Evolutionary conservation across 1,140 invertebrate genomes (phyloP), one percentile per base, ranked within the genome.

Genomic region (Homalodisca vitripennis): DNA sequence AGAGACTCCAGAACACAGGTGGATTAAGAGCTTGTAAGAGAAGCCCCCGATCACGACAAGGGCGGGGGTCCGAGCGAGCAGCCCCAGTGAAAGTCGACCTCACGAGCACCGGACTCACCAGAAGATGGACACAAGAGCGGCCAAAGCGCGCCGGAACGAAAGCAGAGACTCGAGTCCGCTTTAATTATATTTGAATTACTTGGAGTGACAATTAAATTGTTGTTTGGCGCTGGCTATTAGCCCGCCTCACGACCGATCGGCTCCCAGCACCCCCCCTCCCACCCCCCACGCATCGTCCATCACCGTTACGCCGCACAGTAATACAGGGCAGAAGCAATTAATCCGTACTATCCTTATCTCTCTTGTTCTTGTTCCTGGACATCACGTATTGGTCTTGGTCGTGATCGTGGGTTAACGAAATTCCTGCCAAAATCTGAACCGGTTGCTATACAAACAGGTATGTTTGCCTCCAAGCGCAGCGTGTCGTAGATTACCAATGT

Each of bases 141-240:
- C 34, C 17, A 17, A n/a, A n/a, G n/a, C n/a, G n/a, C n/a, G n/a
- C n/a, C n/a, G n/a, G n/a, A n/a, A n/a, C n/a, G n/a, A n/a, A n/a
- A n/a, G n/a, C n/a, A n/a, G n/a, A n/a, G n/a, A n/a, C n/a, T n/a
- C 6, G 1, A 22, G 14, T 60, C 55, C 3, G n/a, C 24, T 27
- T 60, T 60, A 60, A 60, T 60, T 60, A 60, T 60, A 60, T 60
- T 60, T 60, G 55, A 26, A 60, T 60, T 60, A 60, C 55, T 26
- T 13, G 24, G 24, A 60, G 55, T 60, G 55, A 60, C 55, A 60
- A 60, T 60, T 60, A 60, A 60, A 26, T 60, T 60, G 55, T 26
- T 60, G 24, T 60, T 60, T 60, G 55, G 55, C 55, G 55, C 27
- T 10, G 55, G 26, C 48, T 53, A 53, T 53, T 53, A 53, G 12